Percentiles rank a stretch among this genome's conserved stretches.
Evolutionary conservation across 2,797 vertebrate species (phyloP).

Genomic region (Trachurus trachurus): DNA sequence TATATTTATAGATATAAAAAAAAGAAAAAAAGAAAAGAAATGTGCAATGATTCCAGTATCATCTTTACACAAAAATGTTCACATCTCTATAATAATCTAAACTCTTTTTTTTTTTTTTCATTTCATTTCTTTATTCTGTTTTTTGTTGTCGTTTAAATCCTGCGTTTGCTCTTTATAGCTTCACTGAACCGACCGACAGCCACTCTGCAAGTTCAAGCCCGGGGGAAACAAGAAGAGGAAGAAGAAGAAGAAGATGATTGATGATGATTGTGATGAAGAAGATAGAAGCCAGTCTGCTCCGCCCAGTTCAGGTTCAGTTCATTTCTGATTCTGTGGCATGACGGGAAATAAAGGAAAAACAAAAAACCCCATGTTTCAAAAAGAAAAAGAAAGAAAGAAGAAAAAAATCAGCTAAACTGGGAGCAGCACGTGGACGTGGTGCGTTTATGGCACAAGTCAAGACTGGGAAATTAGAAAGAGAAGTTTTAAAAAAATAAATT

Average conservation of each 20-base stretch:
- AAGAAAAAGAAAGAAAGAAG: not conserved
- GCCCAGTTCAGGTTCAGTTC: not conserved
- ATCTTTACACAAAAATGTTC: slow-evolving; percentile 79
- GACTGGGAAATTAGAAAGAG: not conserved
- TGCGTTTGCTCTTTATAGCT: slow-evolving; percentile 36
- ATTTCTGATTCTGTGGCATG: not conserved
- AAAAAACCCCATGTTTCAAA: not conserved
- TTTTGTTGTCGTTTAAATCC: slow-evolving; percentile 16
- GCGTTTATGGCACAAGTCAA: slow-evolving; percentile 35
- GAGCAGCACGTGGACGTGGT: slow-evolving; percentile 17
- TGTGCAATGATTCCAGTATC: slow-evolving; percentile 84
- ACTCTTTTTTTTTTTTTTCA: slow-evolving; percentile 43
- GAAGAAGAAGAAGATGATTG: too few species aligned
- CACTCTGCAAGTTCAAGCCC: slow-evolving; percentile 18
- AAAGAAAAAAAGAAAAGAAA: slow-evolving; percentile 38
- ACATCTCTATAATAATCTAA: slow-evolving; percentile 72
- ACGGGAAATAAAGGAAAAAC: not conserved
- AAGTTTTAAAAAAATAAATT: not conserved
- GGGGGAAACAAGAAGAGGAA: too few species aligned
- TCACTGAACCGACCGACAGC: slow-evolving; percentile 34
- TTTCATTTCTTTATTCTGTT: slow-evolving; percentile 18
- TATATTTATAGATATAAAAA: slow-evolving; percentile 71
- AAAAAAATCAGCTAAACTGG: not conserved
- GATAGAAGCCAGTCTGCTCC: not conserved
- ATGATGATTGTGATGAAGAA: not conserved